A percentile compares a stretch with the other conserved stretches of the same genome.
These are phyloP conservation scores for Trichomalopsis sarcophagae DNA, from an alignment of 1,140 invertebrate species.

Conservation along the genomic window DNA sequence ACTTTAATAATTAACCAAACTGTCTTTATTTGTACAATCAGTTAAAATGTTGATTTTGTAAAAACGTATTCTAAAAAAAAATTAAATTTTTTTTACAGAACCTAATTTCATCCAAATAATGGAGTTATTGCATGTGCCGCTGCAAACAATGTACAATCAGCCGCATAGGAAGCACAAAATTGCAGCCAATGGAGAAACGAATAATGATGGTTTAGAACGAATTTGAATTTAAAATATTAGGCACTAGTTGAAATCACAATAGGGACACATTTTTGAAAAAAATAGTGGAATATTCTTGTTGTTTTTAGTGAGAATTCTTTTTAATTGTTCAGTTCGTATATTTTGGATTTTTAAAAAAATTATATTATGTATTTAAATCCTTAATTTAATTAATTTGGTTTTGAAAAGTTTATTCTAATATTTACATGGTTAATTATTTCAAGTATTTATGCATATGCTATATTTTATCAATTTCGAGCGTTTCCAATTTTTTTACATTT, in stretches of 20 bases:
- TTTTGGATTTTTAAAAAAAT: conserved; percentile 40
- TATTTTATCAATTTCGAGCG: conserved; percentile 35
- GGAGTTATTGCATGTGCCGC: conserved; percentile 89
- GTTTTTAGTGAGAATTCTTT: conserved; percentile 38
- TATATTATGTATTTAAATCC: conserved; percentile 44
- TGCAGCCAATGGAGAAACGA: conserved; percentile 71
- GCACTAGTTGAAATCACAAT: conserved; percentile 56
- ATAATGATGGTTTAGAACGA: conserved; percentile 63
- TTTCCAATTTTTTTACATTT: conserved; percentile 22
- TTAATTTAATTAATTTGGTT: conserved; percentile 20
- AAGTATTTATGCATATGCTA: not conserved
- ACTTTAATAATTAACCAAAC: not conserved
- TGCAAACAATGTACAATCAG: conserved; percentile 83
- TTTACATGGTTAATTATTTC: conserved; percentile 25
- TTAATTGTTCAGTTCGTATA: conserved; percentile 19
- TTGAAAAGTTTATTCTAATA: conserved; percentile 26
- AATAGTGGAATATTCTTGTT: conserved; percentile 38
- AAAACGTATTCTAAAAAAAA: no score
- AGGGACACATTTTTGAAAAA: conserved; percentile 54
- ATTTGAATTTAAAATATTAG: conserved; percentile 59
- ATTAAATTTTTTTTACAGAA: conserved; percentile 77
- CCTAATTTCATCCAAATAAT: conserved; percentile 88
- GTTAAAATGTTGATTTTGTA: no score
- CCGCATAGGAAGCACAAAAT: conserved; percentile 71
- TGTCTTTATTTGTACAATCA: no score